Base-by-base conservation (phyloP, 37 sponge, comb jelly and placozoan species). In the Crambe crambe region DNA sequence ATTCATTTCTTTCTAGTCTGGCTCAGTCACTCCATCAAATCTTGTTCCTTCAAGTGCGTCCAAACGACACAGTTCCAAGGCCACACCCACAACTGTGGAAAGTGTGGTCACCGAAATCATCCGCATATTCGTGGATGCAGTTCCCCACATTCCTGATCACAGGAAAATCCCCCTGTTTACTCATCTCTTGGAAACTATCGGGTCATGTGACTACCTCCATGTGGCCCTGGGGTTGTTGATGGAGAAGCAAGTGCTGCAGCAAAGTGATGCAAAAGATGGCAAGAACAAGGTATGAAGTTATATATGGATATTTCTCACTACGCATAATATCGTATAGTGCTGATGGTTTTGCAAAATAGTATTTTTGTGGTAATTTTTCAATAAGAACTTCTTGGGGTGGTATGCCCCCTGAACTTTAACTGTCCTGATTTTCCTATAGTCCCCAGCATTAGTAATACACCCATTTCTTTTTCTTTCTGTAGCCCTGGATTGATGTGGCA, bases 141-240 rank as follows among this genome's bases (percentile, higher is more conserved):
- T 85, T 2, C 93, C 97, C 44, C 99, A 98, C 82, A 74, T 98
- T 20, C 99, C 99, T 38, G 68, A 85, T 41, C 99, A 98, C 78
- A 85, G 99, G 56, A 58, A 80, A 35, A 72, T 87, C 5, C 86
- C 95, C 0, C 76, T 98, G 18, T 86, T 95, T 71, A 61, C 72
- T 64, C 97, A 94, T 43, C 91, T 98, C 68, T 65, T 95, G 44
- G 17, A 57, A 18, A 90, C 74, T 1, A 31, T 95, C 6, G 96
- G 92, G 31, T 63, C 88, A 6, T 34, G 20, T 37, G 82, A 86
- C 5, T 77, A 86, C 73, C 80, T 96, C 51, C 81, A 88, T 42
- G 59, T 64, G 57, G 71, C 86, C 9, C 64, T 95, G 47, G 82
- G 77, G 23, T 76, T 96, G 38, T 68, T 94, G 42, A 32, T 81